Evolutionary conservation across 1,140 invertebrate genomes (phyloP), one percentile per base, ranked within the genome.

Genomic region (Cyphomyrmex costatus): DNA sequence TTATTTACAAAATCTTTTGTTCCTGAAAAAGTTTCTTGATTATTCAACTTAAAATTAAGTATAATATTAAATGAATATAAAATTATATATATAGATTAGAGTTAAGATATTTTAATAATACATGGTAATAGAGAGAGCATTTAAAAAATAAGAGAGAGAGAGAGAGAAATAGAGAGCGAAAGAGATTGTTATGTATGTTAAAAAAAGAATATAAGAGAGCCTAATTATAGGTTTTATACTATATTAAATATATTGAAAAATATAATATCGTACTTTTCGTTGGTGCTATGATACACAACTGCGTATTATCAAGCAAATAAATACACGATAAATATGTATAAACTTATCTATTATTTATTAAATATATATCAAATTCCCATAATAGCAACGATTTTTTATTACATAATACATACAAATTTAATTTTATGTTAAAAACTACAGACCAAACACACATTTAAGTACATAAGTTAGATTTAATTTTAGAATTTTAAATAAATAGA

Each of bases 401-500:
- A 42, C 36, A 42, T 42, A 42, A 42, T 42, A 42, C 8, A 42
- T 66, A 56, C 5, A 60, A 27, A 46, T 82, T 65, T 51, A 65
- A 33, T 51, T 65, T 19, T 73, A 49, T 2, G 5, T 3, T 24
- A 60, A 82, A n/a, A 66, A 51, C 19, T 73, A 24, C 24, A 5
- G 27, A 82, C 7, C 36, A 73, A 46, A 24, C 21, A 1, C 0
- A 30, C 3, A 46, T 30, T 21, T 46, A 73, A 71, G 24, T 82
- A 82, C 24, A 73, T 42, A 80, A 68, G 16, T 46, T 42, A 14
- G 51, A 77, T 42, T 30, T n/a, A 24, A 33, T 36, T 24, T 68
- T 63, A 63, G 5, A 16, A 51, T 24, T 53, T 66, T 66, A 49
- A 53, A 79, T 79, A 66, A 46, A 78, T 61, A 77, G 1, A 8